Base-by-base conservation (phyloP, 2,888 invertebrate genomes). In the Stenurella melanura region DNA sequence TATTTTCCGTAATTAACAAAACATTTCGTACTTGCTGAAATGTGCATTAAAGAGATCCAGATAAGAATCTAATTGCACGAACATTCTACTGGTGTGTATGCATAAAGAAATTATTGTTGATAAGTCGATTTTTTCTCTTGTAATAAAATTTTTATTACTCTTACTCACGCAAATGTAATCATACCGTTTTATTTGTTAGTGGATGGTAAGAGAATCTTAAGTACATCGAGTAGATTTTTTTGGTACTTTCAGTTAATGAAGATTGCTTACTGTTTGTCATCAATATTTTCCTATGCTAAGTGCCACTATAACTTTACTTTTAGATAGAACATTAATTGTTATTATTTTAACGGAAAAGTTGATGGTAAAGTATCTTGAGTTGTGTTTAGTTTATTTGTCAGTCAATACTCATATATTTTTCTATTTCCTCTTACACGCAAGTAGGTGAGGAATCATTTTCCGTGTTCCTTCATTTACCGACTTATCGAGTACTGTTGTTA, bases 1-100 rank as follows among this genome's bases (percentile, higher is more conserved):
- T 64, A 64, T 42, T 42, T 15, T 42, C 64, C 64, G 38, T 64
- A 64, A 64, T 64, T 64, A 42, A 64, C 64, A 19, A 21, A 42
- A 64, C 18, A 21, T n/a, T 18, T 64, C 61, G 30, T 63, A 63
- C 61, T 30, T 34, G 61, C 30, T 63, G 61, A 61, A 61, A 61
- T 30, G 30, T 30, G 26, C 15, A 61, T 61, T 63, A 63, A 15
- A 63, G 61, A 63, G 30, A 63, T 63, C 34, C 17, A 17, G 61
- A 63, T 63, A 63, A 15, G 11, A 18, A 63, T 63, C 61, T 63
- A 63, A 63, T 63, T 63, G 61, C 61, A 34, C 34, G 61, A 63
- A 63, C 34, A 18, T 34, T 63, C 50, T n/a, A 34, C 30, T 12
- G 15, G 11, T n/a, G 15, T 50, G 50, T 50, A 50, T 50, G 50